Evolutionary conservation across 2,888 invertebrate species (phyloP).

Genomic region (Pimpla rufipes): DNA sequence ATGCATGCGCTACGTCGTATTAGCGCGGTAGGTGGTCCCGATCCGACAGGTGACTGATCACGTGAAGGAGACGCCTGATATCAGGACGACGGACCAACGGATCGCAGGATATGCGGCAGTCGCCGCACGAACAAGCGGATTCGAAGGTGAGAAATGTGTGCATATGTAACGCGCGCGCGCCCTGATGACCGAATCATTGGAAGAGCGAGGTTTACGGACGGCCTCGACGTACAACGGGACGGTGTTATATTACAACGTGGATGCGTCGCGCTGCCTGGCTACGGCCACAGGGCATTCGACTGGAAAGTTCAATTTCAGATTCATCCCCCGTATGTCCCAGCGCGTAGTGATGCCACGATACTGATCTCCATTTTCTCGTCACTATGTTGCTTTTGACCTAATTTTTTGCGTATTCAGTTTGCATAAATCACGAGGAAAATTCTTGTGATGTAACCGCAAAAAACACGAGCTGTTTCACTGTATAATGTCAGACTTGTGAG

Average conservation of each 20-base stretch:
- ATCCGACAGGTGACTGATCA: constrained; percentile 18
- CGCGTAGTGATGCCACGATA: constrained; percentile 6
- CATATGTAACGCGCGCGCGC: constrained; percentile 18
- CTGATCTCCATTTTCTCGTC: constrained; percentile 35
- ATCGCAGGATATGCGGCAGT: background rate
- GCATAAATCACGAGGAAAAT: background rate
- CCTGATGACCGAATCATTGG: constrained; percentile 20
- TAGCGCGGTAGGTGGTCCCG: background rate
- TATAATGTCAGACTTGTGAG: too few species aligned
- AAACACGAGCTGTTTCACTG: too few species aligned
- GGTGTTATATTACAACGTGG: constrained; percentile 8
- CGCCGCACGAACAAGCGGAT: constrained; percentile 13
- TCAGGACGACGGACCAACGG: constrained; percentile 7
- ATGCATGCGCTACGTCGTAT: constrained; percentile 6
- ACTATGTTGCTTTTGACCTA: background rate
- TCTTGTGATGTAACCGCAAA: too few species aligned
- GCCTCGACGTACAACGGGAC: constrained; percentile 15
- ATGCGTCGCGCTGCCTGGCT: constrained; percentile 5
- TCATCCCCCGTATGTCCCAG: constrained; percentile 33
- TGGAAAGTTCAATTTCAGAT: constrained; percentile 54
- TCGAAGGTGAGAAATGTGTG: constrained; percentile 28
- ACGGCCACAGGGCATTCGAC: constrained; percentile 20
- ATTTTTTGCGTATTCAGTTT: background rate
- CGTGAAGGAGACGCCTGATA: background rate
- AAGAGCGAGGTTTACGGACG: constrained; percentile 2